Base-by-base conservation (phyloP, 2,797 vertebrate genomes). In the Bradypus variegatus region DNA sequence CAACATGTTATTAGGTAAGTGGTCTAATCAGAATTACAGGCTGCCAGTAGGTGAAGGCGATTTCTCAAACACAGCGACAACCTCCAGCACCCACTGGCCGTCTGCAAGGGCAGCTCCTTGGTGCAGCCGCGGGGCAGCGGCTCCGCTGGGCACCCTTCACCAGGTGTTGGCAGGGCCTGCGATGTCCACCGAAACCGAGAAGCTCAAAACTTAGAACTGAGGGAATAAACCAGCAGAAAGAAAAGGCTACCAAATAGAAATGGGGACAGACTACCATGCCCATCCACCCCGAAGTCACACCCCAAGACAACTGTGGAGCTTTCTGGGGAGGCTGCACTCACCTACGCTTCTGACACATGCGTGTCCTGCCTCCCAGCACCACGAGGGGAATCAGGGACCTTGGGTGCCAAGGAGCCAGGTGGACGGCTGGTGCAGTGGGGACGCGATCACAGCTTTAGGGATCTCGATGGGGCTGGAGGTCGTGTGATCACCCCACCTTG, bases 341-440 rank as follows among this genome's bases (percentile, higher is more conserved):
- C 3, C 8, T 4, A 25, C 11, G n/a, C 2, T 18, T 33, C 48
- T 23, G 21, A 48, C 25, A 75, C 0, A 0, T 36, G 16, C 18
- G 7, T 29, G 14, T 29, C 15, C 36, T 14, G 14, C 15, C 36
- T 3, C 5, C 45, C 38, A 13, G 2, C 8, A 53, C 38, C 27
- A 6, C 1, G 4, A 31, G 48, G 41, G 67, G 31, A 31, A 31
- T 19, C 41, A 27, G 50, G 15, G 25, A 6, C 3, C 33, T 5
- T 14, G 19, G 38, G 27, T 14, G 5, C 25, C 6, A 3, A 10
- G 27, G 29, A 25, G 27, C 6, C 13, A 1, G 31, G 31, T 6
- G 23, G 58, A 58, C 58, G 41, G 41, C 41, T 41, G 41, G 41
- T 41, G 41, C 41, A 72, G 9, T 29, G 15, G 23, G 41, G 72